Conservation (phyloP, 1,140 invertebrate species). For the Zaprionus vittiger region DNA sequence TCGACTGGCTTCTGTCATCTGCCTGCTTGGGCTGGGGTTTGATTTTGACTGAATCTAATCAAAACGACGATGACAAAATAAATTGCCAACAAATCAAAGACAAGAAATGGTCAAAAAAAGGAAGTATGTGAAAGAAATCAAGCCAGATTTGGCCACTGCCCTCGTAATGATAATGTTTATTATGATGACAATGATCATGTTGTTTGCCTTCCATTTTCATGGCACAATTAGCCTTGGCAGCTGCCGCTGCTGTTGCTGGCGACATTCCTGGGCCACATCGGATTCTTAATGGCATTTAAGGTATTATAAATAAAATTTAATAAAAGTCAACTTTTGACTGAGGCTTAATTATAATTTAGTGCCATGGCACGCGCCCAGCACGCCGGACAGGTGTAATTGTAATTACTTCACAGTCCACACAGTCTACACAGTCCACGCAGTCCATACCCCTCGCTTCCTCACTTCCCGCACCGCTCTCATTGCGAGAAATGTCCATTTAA, state of each 20-base stretch:
- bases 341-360: conserved; percentile 76
- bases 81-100: conserved; percentile 68
- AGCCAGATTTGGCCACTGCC: conserved; percentile 12
- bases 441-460: background rate
- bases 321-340: conserved; percentile 80
- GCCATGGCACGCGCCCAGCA: conserved; percentile 58
- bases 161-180: conserved; percentile 25
- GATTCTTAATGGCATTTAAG: conserved; percentile 70
- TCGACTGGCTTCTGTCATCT: conserved; percentile 22
- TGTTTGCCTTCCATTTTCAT: conserved; percentile 25
- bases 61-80: conserved; percentile 72
- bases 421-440: conserved; percentile 39
- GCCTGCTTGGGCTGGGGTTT: conserved; percentile 24
- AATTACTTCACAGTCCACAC: conserved; percentile 54
- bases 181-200: conserved; percentile 32
- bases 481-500: conserved; percentile 77
- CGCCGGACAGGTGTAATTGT: conserved; percentile 75
- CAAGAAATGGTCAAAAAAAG: conserved; percentile 28
- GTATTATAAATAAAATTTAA: conserved; percentile 80
- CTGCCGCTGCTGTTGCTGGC: conserved; percentile 3
- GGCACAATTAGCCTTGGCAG: conserved; percentile 59
- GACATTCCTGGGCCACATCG: conserved; percentile 29
- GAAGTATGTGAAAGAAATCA: background rate
- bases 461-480: conserved; percentile 53
- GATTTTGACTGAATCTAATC: conserved; percentile 63